phyloP scores from a whole-genome alignment of 2,888 invertebrate genomes.

The Netelia fuscicornis region DNA sequence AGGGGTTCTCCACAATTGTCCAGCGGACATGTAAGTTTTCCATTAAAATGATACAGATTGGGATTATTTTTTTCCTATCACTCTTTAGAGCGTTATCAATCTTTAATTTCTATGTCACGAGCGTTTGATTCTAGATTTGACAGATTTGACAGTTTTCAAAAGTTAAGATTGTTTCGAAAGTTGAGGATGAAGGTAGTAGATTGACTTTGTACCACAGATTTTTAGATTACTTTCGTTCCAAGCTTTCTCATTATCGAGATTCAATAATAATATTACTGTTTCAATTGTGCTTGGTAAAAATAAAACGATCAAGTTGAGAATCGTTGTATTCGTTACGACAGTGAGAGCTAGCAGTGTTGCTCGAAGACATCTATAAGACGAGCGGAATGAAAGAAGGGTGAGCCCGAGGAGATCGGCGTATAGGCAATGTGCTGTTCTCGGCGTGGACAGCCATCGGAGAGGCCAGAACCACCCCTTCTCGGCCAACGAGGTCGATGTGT shows the following conservation, averaged over 20 bases:
- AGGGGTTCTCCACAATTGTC: slow-evolving; percentile 70
- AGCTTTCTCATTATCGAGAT: no score
- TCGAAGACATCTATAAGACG: slow-evolving; percentile 74
- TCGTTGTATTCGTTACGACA: slow-evolving; percentile 40
- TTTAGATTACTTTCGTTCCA: no score
- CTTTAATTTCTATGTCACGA: background rate
- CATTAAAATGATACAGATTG: background rate
- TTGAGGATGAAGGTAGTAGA: no score
- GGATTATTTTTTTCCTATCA: background rate
- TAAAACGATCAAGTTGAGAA: slow-evolving; percentile 38
- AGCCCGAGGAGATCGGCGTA: slow-evolving; percentile 71
- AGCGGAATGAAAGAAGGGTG: slow-evolving; percentile 78
- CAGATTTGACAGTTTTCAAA: no score
- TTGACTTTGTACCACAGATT: no score
- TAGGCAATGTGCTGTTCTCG: slow-evolving; percentile 61
- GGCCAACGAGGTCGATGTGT: slow-evolving; percentile 56
- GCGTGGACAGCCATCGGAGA: slow-evolving; percentile 61
- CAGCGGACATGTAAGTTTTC: background rate
- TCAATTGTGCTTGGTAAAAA: background rate
- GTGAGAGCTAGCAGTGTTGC: slow-evolving; percentile 74
- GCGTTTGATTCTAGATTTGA: background rate
- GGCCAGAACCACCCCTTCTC: slow-evolving; percentile 49
- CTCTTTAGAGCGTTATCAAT: no score
- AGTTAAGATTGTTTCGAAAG: no score
- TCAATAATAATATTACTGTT: background rate